Evolutionary conservation across 64 coral and sea anemone genomes (phyloP), one percentile per base, ranked within the genome.

Genomic region (Montipora cactus): DNA sequence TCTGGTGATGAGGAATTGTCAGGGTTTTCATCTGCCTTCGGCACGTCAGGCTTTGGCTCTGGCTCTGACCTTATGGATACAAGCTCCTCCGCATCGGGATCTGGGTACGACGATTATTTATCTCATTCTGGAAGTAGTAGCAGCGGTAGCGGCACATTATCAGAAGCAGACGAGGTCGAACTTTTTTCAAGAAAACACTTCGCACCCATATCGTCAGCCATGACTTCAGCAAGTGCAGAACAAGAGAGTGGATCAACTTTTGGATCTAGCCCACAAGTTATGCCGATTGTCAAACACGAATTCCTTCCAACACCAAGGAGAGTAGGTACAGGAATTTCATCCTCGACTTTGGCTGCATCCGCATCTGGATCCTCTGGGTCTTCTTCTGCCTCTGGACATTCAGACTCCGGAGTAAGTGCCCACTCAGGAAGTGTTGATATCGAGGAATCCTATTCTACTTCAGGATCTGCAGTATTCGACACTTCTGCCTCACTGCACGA

Each of bases 391-490:
- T 93, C 80, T 52, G 95, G 62, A 53, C 76, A 81, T 13, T 48
- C 69, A 76, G 77, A 59, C 71, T 75, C 66, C 37, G 74, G 73
- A 8, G 88, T 70, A 47, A 94, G 92, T 88, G 76, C 92, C 16
- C 96, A 91, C 69, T 93, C 96, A 37, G 96, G 85, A 37, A 95
- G 93, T 70, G 81, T 84, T 49, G 96, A 93, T 1, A 78, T 83
- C 19, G 96, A 98, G 59, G 93, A 95, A 1, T 92, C 83, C 9
- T 95, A 95, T 25, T 94, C 92, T 1, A 71, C 90, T 70, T 98
- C 96, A 79, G 96, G 96, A 37, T 98, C 96, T 59, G 96, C 93
- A 59, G 74, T 71, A 22, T 89, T 95, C 49, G 89, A 89, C n/a
- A 71, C 81, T 14, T 67, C 81, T 45, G 28, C 95, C 76, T 73